Evolutionary conservation across 2,797 vertebrate species (phyloP), one percentile per base, ranked within the genome.

Genomic region (Catamblyrhynchus diadema): DNA sequence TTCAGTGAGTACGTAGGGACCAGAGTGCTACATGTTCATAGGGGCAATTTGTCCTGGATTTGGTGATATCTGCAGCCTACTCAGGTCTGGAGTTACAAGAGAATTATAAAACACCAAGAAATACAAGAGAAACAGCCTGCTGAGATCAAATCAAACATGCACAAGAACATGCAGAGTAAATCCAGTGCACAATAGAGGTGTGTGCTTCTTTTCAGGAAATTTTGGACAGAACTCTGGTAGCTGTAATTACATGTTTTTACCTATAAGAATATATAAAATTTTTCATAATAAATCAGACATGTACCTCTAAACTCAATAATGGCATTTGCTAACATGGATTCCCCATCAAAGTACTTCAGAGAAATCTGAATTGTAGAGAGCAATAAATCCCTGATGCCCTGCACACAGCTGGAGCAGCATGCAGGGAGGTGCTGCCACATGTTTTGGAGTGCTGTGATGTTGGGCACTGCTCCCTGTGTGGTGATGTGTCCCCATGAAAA

Each of bases 1-100:
- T 70, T 41, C 39, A 48, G 37, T 0, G 1, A 0, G 3, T 30
- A 19, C 20, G 32, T 6, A 56, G 47, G 4, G 14, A 59, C 21
- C 27, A 74, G 61, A 86, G 32, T 10, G 28, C 32, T 79, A 16
- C 57, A 51, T 1, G 1, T 12, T 66, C 19, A 25, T 12, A 47
- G 54, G 2, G 11, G 8, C 9, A 35, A 27, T 37, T 60, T 73
- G 13, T 15, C 23, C 45, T 41, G 37, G 12, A 69, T 86, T 78
- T 84, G 44, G 23, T 37, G 28, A 13, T 35, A 51, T 19, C 44
- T 47, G n/a, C 23, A 41, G 15, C 9, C 28, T 24, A 8, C 25
- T 37, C 20, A 19, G 10, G 27, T 22, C 3, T 57, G 27, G 39
- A 69, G 27, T 53, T 64, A 51, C 8, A 45, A 39, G 23, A 73